phyloP scores from a whole-genome alignment of 2,797 vertebrate genomes.

The Benthosema pterotum region DNA sequence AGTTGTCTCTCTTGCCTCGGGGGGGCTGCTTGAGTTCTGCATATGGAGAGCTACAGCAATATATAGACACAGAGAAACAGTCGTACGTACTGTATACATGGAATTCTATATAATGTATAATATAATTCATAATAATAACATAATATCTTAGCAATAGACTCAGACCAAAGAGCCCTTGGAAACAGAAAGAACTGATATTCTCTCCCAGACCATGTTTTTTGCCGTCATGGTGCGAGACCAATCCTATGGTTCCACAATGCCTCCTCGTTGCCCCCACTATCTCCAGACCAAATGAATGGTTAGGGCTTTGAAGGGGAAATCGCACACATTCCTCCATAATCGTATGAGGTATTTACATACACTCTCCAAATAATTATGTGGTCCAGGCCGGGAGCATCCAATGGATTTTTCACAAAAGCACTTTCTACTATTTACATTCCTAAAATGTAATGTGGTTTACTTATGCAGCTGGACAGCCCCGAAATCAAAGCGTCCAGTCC shows the following conservation, averaged over 20 bases:
- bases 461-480: constrained; percentile 71
- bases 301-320: constrained; percentile 77
- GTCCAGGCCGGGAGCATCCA: constrained; percentile 70
- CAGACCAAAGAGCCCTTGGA: constrained; percentile 28
- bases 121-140: too few relatives aligned
- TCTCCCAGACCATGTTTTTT: constrained; percentile 47
- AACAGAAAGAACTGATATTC: constrained; percentile 42
- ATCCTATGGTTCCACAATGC: constrained; percentile 62
- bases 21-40: constrained; percentile 1
- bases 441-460: constrained; percentile 78
- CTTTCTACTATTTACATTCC: constrained; percentile 82
- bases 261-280: constrained; percentile 68
- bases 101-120: too few relatives aligned
- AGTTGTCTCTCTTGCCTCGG: not conserved
- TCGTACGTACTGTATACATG: too few relatives aligned
- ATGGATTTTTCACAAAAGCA: constrained; percentile 76
- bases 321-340: constrained; percentile 74
- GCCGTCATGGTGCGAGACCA: constrained; percentile 38
- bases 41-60: constrained; percentile 20
- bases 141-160: constrained; percentile 24
- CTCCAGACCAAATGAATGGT: constrained; percentile 75
- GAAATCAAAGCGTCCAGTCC: constrained; percentile 71
- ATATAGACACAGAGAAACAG: constrained; percentile 32
- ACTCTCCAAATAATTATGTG: constrained; percentile 79
- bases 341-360: constrained; percentile 79